Conservation (phyloP, 2,888 invertebrate genomes). For the Hyalella azteca region DNA sequence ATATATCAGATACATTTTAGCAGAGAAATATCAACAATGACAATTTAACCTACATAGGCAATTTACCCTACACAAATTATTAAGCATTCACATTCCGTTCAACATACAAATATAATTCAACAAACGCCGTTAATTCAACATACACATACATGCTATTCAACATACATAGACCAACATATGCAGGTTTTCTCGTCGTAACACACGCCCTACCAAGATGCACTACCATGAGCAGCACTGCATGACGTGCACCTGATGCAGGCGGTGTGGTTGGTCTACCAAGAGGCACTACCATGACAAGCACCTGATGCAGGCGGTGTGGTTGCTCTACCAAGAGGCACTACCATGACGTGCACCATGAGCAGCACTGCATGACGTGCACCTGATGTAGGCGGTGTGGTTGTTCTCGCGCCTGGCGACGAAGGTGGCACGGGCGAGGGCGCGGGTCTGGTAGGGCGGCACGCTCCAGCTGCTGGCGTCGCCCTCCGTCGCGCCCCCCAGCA, state of each 20-base stretch:
- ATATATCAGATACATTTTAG: no score
- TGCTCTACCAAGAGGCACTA: background rate
- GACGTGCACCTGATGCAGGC: background rate
- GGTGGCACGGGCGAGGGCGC: constrained; percentile 84
- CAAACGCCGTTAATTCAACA: no score
- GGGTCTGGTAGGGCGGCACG: constrained; percentile 86
- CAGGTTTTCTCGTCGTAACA: no score
- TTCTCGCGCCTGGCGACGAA: constrained; percentile 78
- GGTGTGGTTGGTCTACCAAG: background rate
- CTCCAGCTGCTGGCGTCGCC: constrained; percentile 86
- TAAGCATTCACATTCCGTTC: no score
- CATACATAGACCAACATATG: no score
- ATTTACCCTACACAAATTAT: no score
- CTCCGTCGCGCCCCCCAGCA: constrained; percentile 75
- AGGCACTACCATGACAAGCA: background rate
- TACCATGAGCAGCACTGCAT: no score
- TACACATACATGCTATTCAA: no score
- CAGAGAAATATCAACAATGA: no score
- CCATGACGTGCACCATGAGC: background rate
- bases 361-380: constrained; percentile 64
- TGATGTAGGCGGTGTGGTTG: constrained; percentile 84
- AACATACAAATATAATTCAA: no score
- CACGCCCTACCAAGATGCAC: no score
- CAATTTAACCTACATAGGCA: no score
- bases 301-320: background rate